A percentile compares a stretch with the other conserved stretches of the same genome.
Evolutionary conservation across 2,888 invertebrate species (phyloP).

Genomic region (Amiota communis): DNA sequence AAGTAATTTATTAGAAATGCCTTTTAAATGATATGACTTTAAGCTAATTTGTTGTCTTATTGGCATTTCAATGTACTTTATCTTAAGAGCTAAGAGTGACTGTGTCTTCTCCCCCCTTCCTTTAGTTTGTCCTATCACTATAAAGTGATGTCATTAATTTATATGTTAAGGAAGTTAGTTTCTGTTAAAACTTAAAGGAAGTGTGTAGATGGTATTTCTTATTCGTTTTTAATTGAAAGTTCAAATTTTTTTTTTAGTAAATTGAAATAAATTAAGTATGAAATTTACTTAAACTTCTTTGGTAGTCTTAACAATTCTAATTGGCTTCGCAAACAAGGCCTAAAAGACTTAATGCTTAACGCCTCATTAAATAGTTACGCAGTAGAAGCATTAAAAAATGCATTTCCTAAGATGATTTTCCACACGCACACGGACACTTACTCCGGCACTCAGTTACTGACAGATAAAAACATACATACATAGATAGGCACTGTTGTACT

Average conservation of each 20-base stretch:
- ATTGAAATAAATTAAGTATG: too few relatives aligned
- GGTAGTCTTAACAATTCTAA: too few relatives aligned
- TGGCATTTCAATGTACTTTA: neutral
- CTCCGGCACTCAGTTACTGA: neutral
- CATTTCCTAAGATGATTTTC: constrained; percentile 20
- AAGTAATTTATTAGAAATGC: constrained; percentile 58
- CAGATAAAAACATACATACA: neutral
- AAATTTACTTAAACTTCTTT: too few relatives aligned
- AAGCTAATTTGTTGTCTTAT: constrained; percentile 46
- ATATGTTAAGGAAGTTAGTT: neutral
- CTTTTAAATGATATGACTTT: constrained; percentile 62
- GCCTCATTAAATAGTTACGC: too few relatives aligned
- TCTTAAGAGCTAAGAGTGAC: constrained; percentile 4
- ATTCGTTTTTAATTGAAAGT: too few relatives aligned
- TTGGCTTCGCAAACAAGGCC: too few relatives aligned
- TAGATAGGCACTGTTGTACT: neutral
- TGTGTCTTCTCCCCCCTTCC: neutral
- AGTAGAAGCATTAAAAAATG: neutral
- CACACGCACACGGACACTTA: constrained; percentile 13
- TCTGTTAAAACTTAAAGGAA: too few relatives aligned
- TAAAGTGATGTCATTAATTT: constrained; percentile 16
- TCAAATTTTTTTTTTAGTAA: too few relatives aligned
- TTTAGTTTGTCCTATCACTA: neutral
- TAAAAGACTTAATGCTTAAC: too few relatives aligned
- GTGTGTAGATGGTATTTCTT: too few relatives aligned